Percentiles rank a stretch among this genome's conserved stretches.
Conservation (phyloP, 2,888 invertebrate genomes). For the Andrena camellia region DNA sequence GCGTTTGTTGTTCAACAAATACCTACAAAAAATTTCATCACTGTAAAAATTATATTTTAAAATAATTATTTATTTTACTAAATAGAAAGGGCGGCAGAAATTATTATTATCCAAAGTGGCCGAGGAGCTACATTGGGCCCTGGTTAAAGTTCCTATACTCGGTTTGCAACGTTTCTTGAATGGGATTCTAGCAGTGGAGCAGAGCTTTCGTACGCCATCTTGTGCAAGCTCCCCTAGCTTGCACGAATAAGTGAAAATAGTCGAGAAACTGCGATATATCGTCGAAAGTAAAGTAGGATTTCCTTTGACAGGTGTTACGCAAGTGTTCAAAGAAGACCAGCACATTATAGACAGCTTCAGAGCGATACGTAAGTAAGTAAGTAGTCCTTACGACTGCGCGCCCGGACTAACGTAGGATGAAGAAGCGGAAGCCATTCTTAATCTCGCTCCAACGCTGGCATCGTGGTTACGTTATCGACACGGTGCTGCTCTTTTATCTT, state of each 20-base stretch:
- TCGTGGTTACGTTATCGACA: neutral
- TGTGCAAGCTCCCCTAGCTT: neutral
- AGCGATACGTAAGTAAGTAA: neutral
- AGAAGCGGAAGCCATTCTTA: conserved; percentile 10
- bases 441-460: neutral
- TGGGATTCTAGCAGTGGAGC: neutral
- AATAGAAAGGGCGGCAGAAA: too few species aligned
- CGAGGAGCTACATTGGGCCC: too few species aligned
- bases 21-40: too few species aligned
- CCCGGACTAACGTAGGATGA: neutral
- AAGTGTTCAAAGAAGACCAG: conserved; percentile 16
- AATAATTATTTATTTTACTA: too few species aligned
- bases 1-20: too few species aligned
- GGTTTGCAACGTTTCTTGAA: too few species aligned
- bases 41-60: too few species aligned
- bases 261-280: neutral
- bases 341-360: conserved; percentile 5
- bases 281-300: conserved; percentile 1
- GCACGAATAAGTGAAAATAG: neutral
- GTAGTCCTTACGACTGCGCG: conserved; percentile 2
- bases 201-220: neutral
- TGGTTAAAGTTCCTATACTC: too few species aligned
- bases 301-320: conserved; percentile 19
- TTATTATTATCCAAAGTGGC: too few species aligned
- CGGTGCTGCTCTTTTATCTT: neutral